Evolutionary conservation across 2,888 invertebrate genomes (phyloP), one percentile per base, ranked within the genome.

Genomic region (Melieria omissa): DNA sequence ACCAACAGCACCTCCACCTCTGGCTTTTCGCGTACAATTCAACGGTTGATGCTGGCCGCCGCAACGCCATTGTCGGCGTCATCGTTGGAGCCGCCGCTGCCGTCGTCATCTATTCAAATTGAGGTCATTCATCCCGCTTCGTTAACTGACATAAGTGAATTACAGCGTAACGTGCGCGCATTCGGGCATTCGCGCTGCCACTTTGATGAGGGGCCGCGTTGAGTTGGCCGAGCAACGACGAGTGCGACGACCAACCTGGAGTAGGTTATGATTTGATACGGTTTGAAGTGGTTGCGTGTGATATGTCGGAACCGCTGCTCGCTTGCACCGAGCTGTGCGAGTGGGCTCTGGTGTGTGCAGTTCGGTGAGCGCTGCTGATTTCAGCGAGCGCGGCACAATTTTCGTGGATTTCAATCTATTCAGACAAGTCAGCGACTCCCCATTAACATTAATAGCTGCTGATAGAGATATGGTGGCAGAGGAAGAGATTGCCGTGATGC

Each of bases 81-180:
- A 41, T n/a, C n/a, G 49, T 16, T 54, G 61, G 44, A 60, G 16
- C 63, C 44, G 14, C 29, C 55, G 41, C 7, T 12, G 44, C 12
- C 44, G 46, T 14, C 55, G 57, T 41, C 57, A 52, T 49, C 57
- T 71, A 71, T 71, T 71, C 71, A 71, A 71, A 78, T 78, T 77
- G 74, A 77, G 78, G 78, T 77, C 78, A 76, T 77, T 78, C 77
- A 75, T 76, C 78, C 77, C 77, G 77, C 78, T 77, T 77, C 74
- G 75, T 83, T 82, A 83, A 83, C 82, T 80, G 77, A 76, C 82
- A 80, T 82, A 83, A 82, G 82, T 82, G 82, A 82, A 82, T 82
- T 82, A 83, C 80, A 75, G 62, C 44, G 44, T 44, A 49, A 42
- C 54, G 29, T 47, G 7, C 4, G 41, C 55, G 58, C 10, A 42